Base-by-base conservation (phyloP, 2,797 vertebrate species). In the Craterocephalus amniculus region DNA sequence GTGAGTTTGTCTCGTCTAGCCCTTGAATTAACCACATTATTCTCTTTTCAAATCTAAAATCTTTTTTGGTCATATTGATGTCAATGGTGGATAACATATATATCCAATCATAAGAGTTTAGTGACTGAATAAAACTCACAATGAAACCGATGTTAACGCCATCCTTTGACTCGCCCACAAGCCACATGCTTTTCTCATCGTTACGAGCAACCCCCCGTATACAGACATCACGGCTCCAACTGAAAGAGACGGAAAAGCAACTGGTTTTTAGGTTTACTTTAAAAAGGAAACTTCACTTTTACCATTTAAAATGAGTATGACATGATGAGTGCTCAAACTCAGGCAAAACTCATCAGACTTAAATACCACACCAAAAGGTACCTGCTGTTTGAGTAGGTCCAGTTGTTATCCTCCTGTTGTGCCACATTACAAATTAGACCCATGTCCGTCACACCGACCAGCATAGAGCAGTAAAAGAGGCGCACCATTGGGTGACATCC, bases 181-280 rank as follows among this genome's bases (percentile, higher is more conserved):
- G 29, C 94, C 94, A 95, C 65, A 83, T 4, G 32, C 92, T 92
- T 36, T 88, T 91, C 2, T 70, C 52, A 11, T 92, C 92, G 1
- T 92, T 92, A 1, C 0, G 64, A 27, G 70, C 54, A 6, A 88
- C 0, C 0, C 45, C 70, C 0, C 88, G 45, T 59, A 91, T 0
- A 1, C 13, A 11, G 1, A 60, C n/a, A 0, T 0, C 0, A 0
- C 16, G 0, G 0, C 0, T 0, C 89, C 87, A 93, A 0, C 92
- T 93, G 75, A 31, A 55, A 8, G 22, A 51, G 27, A 67, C 5
- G 63, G 63, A 32, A 29, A 4, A n/a, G 38, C 4, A 45, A 38
- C 8, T 4, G 24, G 14, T 16, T 24, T 38, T 26, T n/a, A 27
- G n/a, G 2, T 3, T 58, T 4, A 31, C 1, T 31, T 16, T 59